Evolutionary conservation across 2,888 invertebrate genomes (phyloP).

Genomic region (Cerastis rubricosa): DNA sequence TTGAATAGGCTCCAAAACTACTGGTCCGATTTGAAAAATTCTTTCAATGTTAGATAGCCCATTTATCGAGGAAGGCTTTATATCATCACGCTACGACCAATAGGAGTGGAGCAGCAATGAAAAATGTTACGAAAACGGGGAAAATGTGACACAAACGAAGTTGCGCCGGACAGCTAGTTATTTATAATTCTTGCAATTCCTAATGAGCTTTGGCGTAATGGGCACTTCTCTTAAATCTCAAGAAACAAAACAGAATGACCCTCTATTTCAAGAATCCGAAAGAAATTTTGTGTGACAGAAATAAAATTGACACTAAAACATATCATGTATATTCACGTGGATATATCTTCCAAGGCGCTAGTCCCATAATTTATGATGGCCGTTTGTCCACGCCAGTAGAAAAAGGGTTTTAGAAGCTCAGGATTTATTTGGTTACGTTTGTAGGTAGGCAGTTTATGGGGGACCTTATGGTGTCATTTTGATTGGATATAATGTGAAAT

Average conservation of each 20-base stretch:
- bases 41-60: too few relatives aligned
- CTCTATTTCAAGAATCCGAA: neutral
- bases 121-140: too few relatives aligned
- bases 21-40: too few relatives aligned
- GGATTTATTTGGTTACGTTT: slow-evolving; percentile 39
- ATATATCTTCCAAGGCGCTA: slow-evolving; percentile 50
- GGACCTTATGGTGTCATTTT: slow-evolving; percentile 23
- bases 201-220: too few relatives aligned
- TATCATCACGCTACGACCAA: too few relatives aligned
- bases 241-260: neutral
- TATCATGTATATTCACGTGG: slow-evolving; percentile 34
- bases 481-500: slow-evolving; percentile 18
- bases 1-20: too few relatives aligned
- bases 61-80: too few relatives aligned
- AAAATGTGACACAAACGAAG: too few relatives aligned
- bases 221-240: too few relatives aligned
- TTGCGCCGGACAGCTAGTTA: too few relatives aligned
- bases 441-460: slow-evolving; percentile 21
- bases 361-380: slow-evolving; percentile 60
- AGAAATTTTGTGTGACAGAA: slow-evolving; percentile 2
- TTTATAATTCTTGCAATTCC: too few relatives aligned
- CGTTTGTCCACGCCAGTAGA: slow-evolving; percentile 59
- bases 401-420: slow-evolving; percentile 55
- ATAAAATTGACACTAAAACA: slow-evolving; percentile 54
- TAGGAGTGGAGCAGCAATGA: too few relatives aligned